A percentile compares a stretch with the other conserved stretches of the same genome.
Conservation (phyloP, 2,113 vertebrate species). For the Gorilla gorilla region DNA sequence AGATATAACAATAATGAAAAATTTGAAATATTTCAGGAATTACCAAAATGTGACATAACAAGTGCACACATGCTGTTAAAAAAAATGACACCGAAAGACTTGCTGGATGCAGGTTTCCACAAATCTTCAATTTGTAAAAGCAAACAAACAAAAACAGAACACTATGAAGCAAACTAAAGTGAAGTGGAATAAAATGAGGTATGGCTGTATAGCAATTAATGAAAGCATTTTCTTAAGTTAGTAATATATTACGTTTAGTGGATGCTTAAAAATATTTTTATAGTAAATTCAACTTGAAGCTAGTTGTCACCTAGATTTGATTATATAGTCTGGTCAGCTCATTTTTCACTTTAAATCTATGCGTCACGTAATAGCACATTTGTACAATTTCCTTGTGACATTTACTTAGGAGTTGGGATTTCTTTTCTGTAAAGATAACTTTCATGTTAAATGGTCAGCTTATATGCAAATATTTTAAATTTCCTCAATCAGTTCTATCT, state of each 20-base stretch:
- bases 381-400: neutral
- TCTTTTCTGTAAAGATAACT: slow-evolving; percentile 7
- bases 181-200: neutral
- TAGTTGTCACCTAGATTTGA: neutral
- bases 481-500: slow-evolving; percentile 24
- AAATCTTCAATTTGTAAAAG: neutral
- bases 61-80: neutral
- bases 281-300: slow-evolving; percentile 27
- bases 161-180: neutral
- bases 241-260: neutral
- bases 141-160: neutral
- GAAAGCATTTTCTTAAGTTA: slow-evolving; percentile 21
- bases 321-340: neutral
- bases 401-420: neutral
- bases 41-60: neutral
- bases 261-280: slow-evolving; percentile 14
- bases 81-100: neutral
- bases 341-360: slow-evolving; percentile 31
- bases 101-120: neutral
- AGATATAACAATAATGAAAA: neutral
- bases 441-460: slow-evolving; percentile 24
- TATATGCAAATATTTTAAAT: neutral
- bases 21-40: neutral
- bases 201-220: neutral
- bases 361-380: neutral